Base-by-base conservation (phyloP, 1,140 invertebrate species). In the Drosophila orosa region DNA sequence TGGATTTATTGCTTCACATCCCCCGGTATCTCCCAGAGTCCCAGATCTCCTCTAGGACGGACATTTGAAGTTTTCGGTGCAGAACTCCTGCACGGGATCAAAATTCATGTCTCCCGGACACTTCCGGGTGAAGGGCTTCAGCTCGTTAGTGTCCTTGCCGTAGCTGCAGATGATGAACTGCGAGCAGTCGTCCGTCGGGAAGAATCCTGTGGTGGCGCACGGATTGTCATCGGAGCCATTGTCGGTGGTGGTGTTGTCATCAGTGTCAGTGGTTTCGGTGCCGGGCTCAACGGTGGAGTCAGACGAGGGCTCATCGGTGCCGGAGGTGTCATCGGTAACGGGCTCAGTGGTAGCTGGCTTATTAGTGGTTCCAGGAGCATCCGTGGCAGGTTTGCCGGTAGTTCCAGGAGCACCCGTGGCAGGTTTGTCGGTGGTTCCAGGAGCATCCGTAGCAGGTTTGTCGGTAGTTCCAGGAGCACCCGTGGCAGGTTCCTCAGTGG, bases 31-130 rank as follows among this genome's bases (percentile, higher is more conserved):
- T 25, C 8, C 15, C 45, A n/a, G n/a, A 2, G 2, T 25, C 7
- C 8, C 5, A n/a, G 8, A 10, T n/a, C 45, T 27, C 15, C 45
- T 27, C 15, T 56, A 29, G 1, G 13, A 37, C 1, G n/a, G 17
- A 33, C 89, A 91, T 6, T 61, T 40, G 19, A 31, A 83, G 0
- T 4, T 2, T 0, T 0, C 0, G 0, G 15, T 8, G 39, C 90
- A 91, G 24, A 39, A 84, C 5, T 44, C 40, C 0, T 0, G 0
- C 0, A 19, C 0, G 0, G 78, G 68, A 72, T 85, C 31, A 24
- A 85, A 91, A 37, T 85, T n/a, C 75, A 90, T 86, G 0, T 0
- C 22, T 0, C 7, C 3, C 0, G 82, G 85, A 31, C 90, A 91
- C 7, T 58, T 31, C 0, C 39, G n/a, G 12, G 1, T 17, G 6